Conservation (phyloP, 2,888 invertebrate species). For the Metalampra italica region DNA sequence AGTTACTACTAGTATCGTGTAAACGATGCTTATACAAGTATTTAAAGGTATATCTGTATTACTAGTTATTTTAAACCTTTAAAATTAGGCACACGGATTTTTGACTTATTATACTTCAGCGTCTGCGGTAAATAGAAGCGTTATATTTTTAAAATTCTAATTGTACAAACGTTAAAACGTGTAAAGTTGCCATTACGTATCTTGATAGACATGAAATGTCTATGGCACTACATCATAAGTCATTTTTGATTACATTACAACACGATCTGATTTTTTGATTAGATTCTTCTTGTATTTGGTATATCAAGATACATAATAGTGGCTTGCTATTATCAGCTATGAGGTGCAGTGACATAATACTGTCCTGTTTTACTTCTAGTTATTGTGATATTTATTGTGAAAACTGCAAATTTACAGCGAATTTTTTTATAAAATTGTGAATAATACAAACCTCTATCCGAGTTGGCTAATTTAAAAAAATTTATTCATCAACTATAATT, state of each 20-base stretch:
- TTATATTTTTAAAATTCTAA: neutral
- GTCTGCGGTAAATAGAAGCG: neutral
- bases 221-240: neutral
- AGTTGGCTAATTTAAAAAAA: neutral
- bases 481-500: neutral
- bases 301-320: neutral
- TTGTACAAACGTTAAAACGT: constrained; percentile 25
- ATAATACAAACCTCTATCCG: constrained; percentile 15
- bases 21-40: no score
- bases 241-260: no score
- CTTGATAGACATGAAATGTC: constrained; percentile 10
- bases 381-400: constrained; percentile 30
- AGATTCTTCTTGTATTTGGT: no score
- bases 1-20: neutral
- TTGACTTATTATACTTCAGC: neutral
- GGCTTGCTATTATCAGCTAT: constrained; percentile 10
- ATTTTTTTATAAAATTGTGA: constrained; percentile 39
- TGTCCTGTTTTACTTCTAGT: constrained; percentile 30
- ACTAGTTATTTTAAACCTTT: neutral
- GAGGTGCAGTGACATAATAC: constrained; percentile 45
- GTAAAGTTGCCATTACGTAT: constrained; percentile 21
- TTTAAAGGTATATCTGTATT: neutral
- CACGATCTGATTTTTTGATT: no score
- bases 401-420: constrained; percentile 45
- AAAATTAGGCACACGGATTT: constrained; percentile 6